A percentile compares a stretch with the other conserved stretches of the same genome.
phyloP scores from a whole-genome alignment of 1,140 invertebrate genomes.

The Plectrocnemia conspersa region DNA sequence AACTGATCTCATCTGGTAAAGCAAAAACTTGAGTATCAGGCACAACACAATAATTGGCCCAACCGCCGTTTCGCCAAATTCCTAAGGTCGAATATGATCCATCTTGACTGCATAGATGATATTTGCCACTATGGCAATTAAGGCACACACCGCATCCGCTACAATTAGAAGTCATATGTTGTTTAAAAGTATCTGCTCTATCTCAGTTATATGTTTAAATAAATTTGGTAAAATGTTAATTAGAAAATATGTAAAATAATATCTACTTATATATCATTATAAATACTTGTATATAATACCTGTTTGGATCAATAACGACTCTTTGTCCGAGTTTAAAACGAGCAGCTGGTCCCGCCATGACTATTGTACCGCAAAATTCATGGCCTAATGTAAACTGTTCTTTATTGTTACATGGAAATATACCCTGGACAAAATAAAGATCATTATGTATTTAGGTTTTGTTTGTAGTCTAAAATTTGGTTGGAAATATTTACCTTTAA shows the following conservation, averaged over 20 bases:
- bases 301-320: conserved; percentile 65
- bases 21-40: conserved; percentile 57
- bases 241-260: too few relatives aligned
- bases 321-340: conserved; percentile 59
- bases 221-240: too few relatives aligned
- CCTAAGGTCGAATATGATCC: conserved; percentile 61
- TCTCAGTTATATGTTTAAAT: too few relatives aligned
- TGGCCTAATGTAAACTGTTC: conserved; percentile 59
- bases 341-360: conserved; percentile 52
- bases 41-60: conserved; percentile 59
- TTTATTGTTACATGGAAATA: conserved; percentile 57
- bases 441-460: too few relatives aligned
- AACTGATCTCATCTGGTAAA: conserved; percentile 50
- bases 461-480: conserved; percentile 5
- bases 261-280: too few relatives aligned
- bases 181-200: too few relatives aligned
- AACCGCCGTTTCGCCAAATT: conserved; percentile 62
- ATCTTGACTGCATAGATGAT: conserved; percentile 57
- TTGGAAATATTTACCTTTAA: conserved; percentile 51
- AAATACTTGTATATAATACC: too few relatives aligned
- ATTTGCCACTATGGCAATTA: conserved; percentile 56
- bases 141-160: conserved; percentile 58
- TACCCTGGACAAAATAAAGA: too few relatives aligned
- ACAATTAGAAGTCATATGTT: conserved; percentile 10
- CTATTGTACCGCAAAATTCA: conserved; percentile 63